Evolutionary conservation across 2,888 invertebrate species (phyloP).

Genomic region (Brachynemurus nebulosus): DNA sequence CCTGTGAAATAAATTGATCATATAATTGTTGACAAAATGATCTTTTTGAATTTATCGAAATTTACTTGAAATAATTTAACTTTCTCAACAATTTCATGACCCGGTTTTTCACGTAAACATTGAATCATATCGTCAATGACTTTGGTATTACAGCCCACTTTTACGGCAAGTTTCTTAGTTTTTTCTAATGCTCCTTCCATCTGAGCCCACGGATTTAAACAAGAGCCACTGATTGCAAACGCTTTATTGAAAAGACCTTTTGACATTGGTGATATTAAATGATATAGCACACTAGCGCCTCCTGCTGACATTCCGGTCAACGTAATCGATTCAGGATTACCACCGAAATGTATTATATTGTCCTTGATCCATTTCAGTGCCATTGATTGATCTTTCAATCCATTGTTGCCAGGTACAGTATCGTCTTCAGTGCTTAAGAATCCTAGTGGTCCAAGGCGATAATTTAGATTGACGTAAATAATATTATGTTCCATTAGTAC

Average conservation of each 20-base stretch:
- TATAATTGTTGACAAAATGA: too few relatives aligned
- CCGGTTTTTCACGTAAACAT: constrained; percentile 43
- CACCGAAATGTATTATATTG: constrained; percentile 28
- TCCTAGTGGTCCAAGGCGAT: too few relatives aligned
- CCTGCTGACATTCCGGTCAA: constrained; percentile 28
- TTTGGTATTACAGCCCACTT: constrained; percentile 43
- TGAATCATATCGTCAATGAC: constrained; percentile 38
- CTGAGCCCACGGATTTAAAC: constrained; percentile 47
- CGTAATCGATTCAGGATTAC: constrained; percentile 28
- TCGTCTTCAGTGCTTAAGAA: constrained; percentile 29
- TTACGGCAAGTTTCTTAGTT: constrained; percentile 38
- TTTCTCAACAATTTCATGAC: constrained; percentile 38
- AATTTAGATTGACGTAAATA: too few relatives aligned
- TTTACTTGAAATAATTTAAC: constrained; percentile 38
- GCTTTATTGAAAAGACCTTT: constrained; percentile 45
- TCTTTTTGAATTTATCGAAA: too few relatives aligned
- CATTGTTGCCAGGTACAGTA: constrained; percentile 28
- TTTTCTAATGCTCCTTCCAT: constrained; percentile 37
- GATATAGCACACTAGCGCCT: constrained; percentile 28
- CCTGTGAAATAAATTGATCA: too few relatives aligned
- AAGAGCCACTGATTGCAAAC: constrained; percentile 46
- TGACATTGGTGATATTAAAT: constrained; percentile 27
- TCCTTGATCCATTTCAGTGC: constrained; percentile 28
- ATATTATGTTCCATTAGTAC: too few relatives aligned
- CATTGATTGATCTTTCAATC: constrained; percentile 28